Conservation (phyloP, 2,888 invertebrate genomes). For the Pemphredon lugubris region DNA sequence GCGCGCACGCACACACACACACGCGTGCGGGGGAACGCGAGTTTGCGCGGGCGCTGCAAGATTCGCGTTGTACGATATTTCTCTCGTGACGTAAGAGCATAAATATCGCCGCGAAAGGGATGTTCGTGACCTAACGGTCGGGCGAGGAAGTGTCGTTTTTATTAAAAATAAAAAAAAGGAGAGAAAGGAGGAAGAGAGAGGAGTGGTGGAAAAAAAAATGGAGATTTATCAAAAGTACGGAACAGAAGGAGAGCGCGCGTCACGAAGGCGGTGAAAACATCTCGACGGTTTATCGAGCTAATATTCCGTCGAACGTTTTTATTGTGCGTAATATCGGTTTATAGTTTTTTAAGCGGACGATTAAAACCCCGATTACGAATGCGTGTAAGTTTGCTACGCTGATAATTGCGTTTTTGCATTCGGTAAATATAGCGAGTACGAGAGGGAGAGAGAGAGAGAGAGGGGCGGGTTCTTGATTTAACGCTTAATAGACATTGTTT, state of each 20-base stretch:
- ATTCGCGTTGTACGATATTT: slow-evolving; percentile 63
- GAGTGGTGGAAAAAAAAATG: slow-evolving; percentile 40
- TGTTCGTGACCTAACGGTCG: slow-evolving; percentile 60
- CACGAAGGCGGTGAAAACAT: slow-evolving; percentile 49
- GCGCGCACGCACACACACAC: not conserved
- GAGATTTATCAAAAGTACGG: slow-evolving; percentile 59
- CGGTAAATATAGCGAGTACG: too few species aligned
- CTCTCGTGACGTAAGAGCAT: slow-evolving; percentile 66
- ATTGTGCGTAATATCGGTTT: slow-evolving; percentile 53
- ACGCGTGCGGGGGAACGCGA: not conserved
- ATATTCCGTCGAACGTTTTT: slow-evolving; percentile 38
- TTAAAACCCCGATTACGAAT: too few species aligned
- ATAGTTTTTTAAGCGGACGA: slow-evolving; percentile 35
- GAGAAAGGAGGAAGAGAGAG: too few species aligned
- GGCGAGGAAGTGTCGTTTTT: slow-evolving; percentile 55
- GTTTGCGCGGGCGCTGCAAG: slow-evolving; percentile 32
- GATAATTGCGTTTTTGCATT: too few species aligned
- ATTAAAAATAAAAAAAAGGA: slow-evolving; percentile 51
- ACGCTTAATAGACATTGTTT: too few species aligned
- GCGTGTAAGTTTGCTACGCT: too few species aligned
- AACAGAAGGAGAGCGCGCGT: slow-evolving; percentile 33
- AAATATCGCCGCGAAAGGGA: slow-evolving; percentile 60
- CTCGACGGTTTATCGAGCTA: slow-evolving; percentile 57
- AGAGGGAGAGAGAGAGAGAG: too few species aligned
- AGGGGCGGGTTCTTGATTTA: too few species aligned